Evolutionary conservation across 37 sponge, comb jelly and placozoan genomes (phyloP).

Genomic region (Oopsacas minuta): DNA sequence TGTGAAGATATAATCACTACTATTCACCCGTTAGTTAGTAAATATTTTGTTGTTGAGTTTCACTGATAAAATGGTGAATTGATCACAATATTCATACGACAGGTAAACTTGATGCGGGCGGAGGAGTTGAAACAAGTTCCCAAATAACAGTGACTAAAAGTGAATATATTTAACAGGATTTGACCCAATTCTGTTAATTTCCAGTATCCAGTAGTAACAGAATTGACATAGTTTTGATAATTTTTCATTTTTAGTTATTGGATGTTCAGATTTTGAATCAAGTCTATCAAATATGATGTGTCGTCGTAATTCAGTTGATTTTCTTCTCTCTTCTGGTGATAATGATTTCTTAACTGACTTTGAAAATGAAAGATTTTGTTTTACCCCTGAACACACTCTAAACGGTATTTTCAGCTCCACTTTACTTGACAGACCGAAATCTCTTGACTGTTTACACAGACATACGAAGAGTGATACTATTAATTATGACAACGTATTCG

Average conservation of each 20-base stretch:
- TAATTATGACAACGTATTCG: background rate
- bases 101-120: too few relatives aligned
- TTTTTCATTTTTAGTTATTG: background rate
- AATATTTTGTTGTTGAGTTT: too few relatives aligned
- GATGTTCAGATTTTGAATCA: background rate
- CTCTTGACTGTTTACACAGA: background rate
- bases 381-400: background rate
- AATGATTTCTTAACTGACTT: background rate
- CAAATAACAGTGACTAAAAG: too few relatives aligned
- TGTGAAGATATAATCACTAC: too few relatives aligned
- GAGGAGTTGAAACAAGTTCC: too few relatives aligned
- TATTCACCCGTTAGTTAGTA: too few relatives aligned
- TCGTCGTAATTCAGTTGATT: background rate
- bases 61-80: too few relatives aligned
- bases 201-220: too few relatives aligned
- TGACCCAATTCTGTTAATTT: too few relatives aligned
- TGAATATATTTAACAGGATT: too few relatives aligned
- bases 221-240: too few relatives aligned
- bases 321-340: background rate
- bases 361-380: background rate
- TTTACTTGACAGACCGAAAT: background rate
- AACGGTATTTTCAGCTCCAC: background rate
- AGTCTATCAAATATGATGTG: background rate
- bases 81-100: too few relatives aligned
- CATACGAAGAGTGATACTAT: background rate